These are phyloP conservation scores for Aculops lycopersici DNA, from an alignment of 1,140 invertebrate genomes.

Conservation along the genomic window DNA sequence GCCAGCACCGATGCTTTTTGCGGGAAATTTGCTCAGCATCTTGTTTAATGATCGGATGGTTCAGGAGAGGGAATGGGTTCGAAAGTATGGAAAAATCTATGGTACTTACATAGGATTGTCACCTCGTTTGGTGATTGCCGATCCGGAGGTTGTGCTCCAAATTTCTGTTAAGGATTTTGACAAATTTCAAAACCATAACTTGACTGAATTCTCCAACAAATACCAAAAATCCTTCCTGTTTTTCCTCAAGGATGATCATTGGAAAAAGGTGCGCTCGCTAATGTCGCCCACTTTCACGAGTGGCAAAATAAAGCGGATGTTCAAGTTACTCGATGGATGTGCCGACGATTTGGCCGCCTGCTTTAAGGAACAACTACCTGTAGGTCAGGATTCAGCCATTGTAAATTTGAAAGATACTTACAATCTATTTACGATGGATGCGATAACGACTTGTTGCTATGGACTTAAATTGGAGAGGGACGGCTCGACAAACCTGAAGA, in stretches of 20 bases:
- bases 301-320: constrained; percentile 21
- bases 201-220: constrained; percentile 12
- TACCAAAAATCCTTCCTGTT: no score
- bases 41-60: no score
- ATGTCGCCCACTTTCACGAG: constrained; percentile 24
- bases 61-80: constrained; percentile 13
- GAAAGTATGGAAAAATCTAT: constrained; percentile 14
- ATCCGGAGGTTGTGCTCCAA: constrained; percentile 14
- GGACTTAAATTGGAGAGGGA: no score
- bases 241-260: constrained; percentile 16
- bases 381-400: no score
- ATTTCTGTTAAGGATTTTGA: constrained; percentile 16
- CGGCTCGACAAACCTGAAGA: no score
- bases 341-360: background rate
- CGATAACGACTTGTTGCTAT: constrained; percentile 19
- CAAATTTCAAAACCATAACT: constrained; percentile 14
- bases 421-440: constrained; percentile 18
- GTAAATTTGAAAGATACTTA: constrained; percentile 11
- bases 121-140: constrained; percentile 14
- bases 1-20: no score
- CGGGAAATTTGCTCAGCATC: no score
- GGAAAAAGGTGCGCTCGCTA: constrained; percentile 23
- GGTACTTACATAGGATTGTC: constrained; percentile 15
- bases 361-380: background rate
- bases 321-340: constrained; percentile 1